These are phyloP conservation scores for Pachyuromys duprasi DNA, from an alignment of 2,797 vertebrate species.

Conservation along the genomic window DNA sequence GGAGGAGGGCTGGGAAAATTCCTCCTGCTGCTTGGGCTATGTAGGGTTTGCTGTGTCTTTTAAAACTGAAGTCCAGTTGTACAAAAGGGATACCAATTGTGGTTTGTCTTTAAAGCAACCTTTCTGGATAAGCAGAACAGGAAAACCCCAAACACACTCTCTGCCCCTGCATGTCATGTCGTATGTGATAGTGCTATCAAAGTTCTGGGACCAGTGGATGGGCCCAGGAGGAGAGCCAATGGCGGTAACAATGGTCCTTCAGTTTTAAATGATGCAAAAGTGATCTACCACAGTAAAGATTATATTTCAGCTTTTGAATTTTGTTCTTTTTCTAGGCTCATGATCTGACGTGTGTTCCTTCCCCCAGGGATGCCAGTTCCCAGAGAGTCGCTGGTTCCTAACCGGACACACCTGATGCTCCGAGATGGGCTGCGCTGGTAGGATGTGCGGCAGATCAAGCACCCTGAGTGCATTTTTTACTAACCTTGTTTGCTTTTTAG, in stretches of 20 bases:
- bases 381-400: fast-evolving
- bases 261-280: not conserved
- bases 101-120: not conserved
- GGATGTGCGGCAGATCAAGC: not conserved
- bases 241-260: not conserved
- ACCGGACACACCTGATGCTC: not conserved
- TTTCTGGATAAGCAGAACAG: constrained; percentile 30
- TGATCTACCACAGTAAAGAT: not conserved
- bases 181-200: not conserved
- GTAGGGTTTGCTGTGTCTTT: constrained; percentile 46
- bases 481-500: not conserved
- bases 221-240: not conserved
- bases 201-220: not conserved
- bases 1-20: constrained; percentile 77
- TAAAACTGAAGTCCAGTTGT: constrained; percentile 19
- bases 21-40: constrained; percentile 49
- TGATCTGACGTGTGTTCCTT: not conserved
- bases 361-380: too few species aligned
- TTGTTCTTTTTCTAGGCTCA: not conserved
- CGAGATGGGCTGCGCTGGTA: too few species aligned
- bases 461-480: not conserved
- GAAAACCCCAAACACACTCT: not conserved
- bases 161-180: not conserved
- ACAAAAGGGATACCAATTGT: not conserved
- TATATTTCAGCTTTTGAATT: not conserved